Percentiles rank a stretch among this genome's conserved stretches.
Conservation (phyloP, 92 coral and sea anemone genomes). For the Porites evermanni region DNA sequence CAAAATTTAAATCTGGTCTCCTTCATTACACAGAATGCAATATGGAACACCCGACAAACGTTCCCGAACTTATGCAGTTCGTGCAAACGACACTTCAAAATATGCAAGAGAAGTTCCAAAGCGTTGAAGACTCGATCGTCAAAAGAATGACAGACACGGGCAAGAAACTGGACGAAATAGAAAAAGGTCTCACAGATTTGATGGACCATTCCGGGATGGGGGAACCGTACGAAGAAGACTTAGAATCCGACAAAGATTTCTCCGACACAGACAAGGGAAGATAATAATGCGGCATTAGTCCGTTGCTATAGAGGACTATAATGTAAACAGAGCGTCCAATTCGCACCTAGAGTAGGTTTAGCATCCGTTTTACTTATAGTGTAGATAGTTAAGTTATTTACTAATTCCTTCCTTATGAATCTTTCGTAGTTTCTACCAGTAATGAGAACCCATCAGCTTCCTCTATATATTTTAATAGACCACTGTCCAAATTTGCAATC, state of each 20-base stretch:
- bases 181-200: constrained; percentile 89
- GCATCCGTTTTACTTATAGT: constrained; percentile 11
- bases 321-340: constrained; percentile 25
- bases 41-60: constrained; percentile 86
- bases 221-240: constrained; percentile 94
- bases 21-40: constrained; percentile 5
- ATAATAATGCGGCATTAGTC: constrained; percentile 32
- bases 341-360: constrained; percentile 2
- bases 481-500: no score
- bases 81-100: constrained; percentile 89
- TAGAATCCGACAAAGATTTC: constrained; percentile 79
- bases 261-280: constrained; percentile 77
- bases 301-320: constrained; percentile 45
- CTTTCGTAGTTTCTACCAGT: no score
- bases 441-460: no score
- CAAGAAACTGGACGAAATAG: constrained; percentile 88
- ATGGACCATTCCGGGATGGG: constrained; percentile 99
- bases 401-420: background rate
- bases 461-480: background rate
- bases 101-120: constrained; percentile 96
- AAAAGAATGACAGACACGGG: constrained; percentile 92
- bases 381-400: background rate
- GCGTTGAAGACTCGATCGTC: constrained; percentile 89
- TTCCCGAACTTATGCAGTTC: constrained; percentile 91
- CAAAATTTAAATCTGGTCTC: background rate